A percentile compares a stretch with the other conserved stretches of the same genome.
Conservation (phyloP, 2,888 invertebrate species). For the Mythimna ferrago region DNA sequence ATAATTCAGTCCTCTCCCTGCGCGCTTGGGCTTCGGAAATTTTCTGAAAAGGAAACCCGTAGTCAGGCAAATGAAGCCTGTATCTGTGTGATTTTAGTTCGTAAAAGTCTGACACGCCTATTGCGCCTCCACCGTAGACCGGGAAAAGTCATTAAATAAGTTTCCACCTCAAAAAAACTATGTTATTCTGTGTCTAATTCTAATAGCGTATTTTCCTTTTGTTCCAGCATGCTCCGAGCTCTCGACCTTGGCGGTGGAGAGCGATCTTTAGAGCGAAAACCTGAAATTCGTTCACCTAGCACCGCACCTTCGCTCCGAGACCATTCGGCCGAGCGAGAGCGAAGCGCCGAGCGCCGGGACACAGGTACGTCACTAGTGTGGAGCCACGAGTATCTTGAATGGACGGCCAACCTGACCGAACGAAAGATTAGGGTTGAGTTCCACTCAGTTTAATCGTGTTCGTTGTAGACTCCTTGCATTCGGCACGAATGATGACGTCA, state of each 20-base stretch:
- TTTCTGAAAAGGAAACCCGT: too few relatives aligned
- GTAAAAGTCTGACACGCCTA: too few relatives aligned
- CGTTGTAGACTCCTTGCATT: constrained; percentile 35
- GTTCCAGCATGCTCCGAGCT: constrained; percentile 94
- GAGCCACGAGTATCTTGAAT: constrained; percentile 41
- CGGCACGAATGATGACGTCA: constrained; percentile 46
- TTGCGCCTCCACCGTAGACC: too few relatives aligned
- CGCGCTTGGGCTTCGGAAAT: too few relatives aligned
- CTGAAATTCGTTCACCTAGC: constrained; percentile 88
- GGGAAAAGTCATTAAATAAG: too few relatives aligned
- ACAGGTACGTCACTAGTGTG: constrained; percentile 79
- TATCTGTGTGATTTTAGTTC: too few relatives aligned
- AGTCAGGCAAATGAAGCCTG: too few relatives aligned
- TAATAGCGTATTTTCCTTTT: constrained; percentile 57
- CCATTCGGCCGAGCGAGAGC: constrained; percentile 81
- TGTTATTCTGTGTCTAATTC: too few relatives aligned
- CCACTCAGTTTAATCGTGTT: constrained; percentile 42
- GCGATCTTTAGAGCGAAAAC: constrained; percentile 80
- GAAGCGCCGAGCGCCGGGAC: constrained; percentile 84
- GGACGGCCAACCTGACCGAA: constrained; percentile 8
- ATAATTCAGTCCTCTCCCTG: too few relatives aligned
- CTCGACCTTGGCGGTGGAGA: constrained; percentile 91
- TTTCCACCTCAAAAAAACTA: too few relatives aligned
- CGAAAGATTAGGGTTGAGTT: constrained; percentile 1
- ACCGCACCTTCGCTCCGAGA: constrained; percentile 77